Conservation (phyloP, 1,140 invertebrate species). For the Grapholita molesta region DNA sequence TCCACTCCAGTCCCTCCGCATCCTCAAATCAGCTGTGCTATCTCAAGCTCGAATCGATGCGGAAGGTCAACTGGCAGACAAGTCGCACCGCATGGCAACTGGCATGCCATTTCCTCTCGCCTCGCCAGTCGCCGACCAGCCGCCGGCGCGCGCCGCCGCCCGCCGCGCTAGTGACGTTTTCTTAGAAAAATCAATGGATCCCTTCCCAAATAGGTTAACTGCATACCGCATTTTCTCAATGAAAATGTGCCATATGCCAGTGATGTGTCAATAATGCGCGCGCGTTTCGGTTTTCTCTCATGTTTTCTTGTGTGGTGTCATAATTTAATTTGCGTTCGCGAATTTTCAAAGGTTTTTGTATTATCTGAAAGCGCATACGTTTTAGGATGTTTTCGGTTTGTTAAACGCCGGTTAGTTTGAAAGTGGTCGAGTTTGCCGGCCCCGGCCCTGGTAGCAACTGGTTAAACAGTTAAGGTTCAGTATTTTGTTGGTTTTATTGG, state of each 20-base stretch:
- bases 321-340: slow-evolving; percentile 42
- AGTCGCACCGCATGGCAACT: slow-evolving; percentile 59
- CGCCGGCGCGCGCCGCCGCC: slow-evolving; percentile 67
- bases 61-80: slow-evolving; percentile 55
- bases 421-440: slow-evolving; percentile 20
- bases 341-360: not conserved
- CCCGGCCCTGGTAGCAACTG: slow-evolving; percentile 33
- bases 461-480: slow-evolving; percentile 33
- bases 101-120: slow-evolving; percentile 52
- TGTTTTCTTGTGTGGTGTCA: slow-evolving; percentile 65
- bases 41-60: slow-evolving; percentile 43
- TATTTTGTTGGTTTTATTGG: slow-evolving; percentile 23
- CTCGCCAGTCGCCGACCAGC: slow-evolving; percentile 60
- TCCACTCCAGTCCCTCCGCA: not conserved
- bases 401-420: not conserved
- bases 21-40: slow-evolving; percentile 52
- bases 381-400: not conserved
- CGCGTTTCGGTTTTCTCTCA: slow-evolving; percentile 59
- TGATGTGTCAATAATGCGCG: slow-evolving; percentile 59
- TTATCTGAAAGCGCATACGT: slow-evolving; percentile 2
- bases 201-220: slow-evolving; percentile 63
- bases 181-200: slow-evolving; percentile 73
- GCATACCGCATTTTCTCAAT: slow-evolving; percentile 73
- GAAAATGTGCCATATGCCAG: slow-evolving; percentile 72
- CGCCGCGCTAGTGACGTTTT: slow-evolving; percentile 62